Conservation (phyloP, 2,113 vertebrate species). For the Channa maculata region DNA sequence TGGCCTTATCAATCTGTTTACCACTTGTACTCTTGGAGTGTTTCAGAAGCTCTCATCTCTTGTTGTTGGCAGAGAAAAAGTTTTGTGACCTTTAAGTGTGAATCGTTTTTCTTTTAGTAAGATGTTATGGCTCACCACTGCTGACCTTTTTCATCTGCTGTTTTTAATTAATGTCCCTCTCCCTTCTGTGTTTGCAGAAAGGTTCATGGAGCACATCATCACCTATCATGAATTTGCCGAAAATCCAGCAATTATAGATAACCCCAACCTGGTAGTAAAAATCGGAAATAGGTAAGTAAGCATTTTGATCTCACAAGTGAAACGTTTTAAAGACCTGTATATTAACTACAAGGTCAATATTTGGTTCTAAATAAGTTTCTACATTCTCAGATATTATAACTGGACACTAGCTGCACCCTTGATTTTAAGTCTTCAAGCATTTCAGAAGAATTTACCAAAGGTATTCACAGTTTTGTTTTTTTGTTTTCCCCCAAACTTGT, state of each 20-base stretch:
- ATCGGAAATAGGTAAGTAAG: conserved; percentile 85
- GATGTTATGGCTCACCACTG: conserved; percentile 9
- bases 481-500: background rate
- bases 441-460: conserved; percentile 98
- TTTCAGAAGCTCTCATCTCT: background rate
- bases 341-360: background rate
- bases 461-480: conserved; percentile 69
- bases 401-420: conserved; percentile 97
- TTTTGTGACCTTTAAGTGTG: conserved; percentile 24
- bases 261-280: conserved; percentile 95
- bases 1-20: too few relatives aligned
- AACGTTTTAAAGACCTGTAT: background rate
- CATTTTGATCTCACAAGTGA: conserved; percentile 3
- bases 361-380: background rate
- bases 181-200: conserved; percentile 85
- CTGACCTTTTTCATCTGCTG: conserved; percentile 29
- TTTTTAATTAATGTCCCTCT: conserved; percentile 34
- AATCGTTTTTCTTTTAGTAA: conserved; percentile 6
- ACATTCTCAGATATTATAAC: conserved; percentile 92
- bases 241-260: conserved; percentile 97
- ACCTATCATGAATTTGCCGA: conserved; percentile 97
- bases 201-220: conserved; percentile 96
- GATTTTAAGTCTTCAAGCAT: conserved; percentile 96
- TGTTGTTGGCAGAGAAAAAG: background rate
- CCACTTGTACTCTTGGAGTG: background rate